Conservation (phyloP, 2,113 vertebrate species). For the Chiloscyllium plagiosum region DNA sequence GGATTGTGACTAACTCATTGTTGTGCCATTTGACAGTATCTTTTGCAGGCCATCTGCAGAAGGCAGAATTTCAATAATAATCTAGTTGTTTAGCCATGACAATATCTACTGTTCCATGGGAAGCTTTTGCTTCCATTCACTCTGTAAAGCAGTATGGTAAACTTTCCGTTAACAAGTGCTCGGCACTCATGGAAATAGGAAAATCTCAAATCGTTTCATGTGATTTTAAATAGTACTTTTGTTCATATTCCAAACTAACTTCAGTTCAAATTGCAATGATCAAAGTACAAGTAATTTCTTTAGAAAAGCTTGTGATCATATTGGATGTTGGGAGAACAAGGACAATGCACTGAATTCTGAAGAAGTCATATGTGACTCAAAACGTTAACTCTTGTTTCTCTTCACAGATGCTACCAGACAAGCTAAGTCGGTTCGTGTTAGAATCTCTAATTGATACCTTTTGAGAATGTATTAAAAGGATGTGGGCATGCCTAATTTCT, state of each 20-base stretch:
- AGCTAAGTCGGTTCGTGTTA: too few species aligned
- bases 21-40: background rate
- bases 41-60: background rate
- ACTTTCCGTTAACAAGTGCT: background rate
- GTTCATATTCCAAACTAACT: background rate
- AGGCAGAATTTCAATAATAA: background rate
- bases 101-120: background rate
- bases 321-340: background rate
- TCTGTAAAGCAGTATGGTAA: background rate
- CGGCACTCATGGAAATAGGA: background rate
- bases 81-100: background rate
- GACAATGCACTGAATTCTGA: background rate
- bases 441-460: too few species aligned
- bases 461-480: too few species aligned
- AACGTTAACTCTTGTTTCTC: too few species aligned
- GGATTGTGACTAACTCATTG: background rate
- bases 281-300: background rate
- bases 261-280: background rate
- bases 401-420: too few species aligned
- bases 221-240: background rate
- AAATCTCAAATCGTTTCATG: background rate
- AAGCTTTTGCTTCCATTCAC: background rate
- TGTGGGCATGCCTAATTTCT: too few species aligned
- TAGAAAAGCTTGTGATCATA: background rate
- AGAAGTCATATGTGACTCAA: too few species aligned